Evolutionary conservation across 1,140 invertebrate genomes (phyloP).

Genomic region (Procambarus virginalis): DNA sequence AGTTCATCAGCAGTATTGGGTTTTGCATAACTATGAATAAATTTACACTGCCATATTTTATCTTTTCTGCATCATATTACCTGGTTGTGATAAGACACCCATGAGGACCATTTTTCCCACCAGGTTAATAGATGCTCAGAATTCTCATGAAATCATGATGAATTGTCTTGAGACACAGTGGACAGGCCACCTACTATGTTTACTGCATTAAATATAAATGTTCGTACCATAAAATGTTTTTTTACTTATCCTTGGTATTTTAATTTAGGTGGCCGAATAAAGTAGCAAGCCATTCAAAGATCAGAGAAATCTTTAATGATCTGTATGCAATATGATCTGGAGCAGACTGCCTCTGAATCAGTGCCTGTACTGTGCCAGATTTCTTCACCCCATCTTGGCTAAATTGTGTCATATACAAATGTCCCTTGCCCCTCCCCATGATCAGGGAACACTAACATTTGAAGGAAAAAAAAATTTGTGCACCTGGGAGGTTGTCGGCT

Average conservation of each 20-base stretch:
- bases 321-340: too few relatives aligned
- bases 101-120: constrained; percentile 39
- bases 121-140: constrained; percentile 34
- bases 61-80: constrained; percentile 11
- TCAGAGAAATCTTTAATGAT: too few relatives aligned
- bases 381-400: too few relatives aligned
- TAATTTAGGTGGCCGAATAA: not conserved
- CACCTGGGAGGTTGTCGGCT: too few relatives aligned
- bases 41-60: constrained; percentile 46
- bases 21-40: constrained; percentile 31
- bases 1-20: constrained; percentile 36
- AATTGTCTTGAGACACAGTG: constrained; percentile 26
- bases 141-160: constrained; percentile 35
- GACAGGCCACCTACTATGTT: constrained; percentile 49
- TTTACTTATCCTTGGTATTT: not conserved
- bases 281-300: too few relatives aligned
- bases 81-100: constrained; percentile 34
- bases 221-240: constrained; percentile 35
- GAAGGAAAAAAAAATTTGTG: too few relatives aligned
- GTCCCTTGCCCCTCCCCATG: too few relatives aligned
- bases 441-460: too few relatives aligned
- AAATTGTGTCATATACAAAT: too few relatives aligned
- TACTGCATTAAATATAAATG: constrained; percentile 55
- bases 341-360: too few relatives aligned
- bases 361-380: too few relatives aligned